Evolutionary conservation across 2,888 invertebrate species (phyloP).

Genomic region (Parasteatoda lunata): DNA sequence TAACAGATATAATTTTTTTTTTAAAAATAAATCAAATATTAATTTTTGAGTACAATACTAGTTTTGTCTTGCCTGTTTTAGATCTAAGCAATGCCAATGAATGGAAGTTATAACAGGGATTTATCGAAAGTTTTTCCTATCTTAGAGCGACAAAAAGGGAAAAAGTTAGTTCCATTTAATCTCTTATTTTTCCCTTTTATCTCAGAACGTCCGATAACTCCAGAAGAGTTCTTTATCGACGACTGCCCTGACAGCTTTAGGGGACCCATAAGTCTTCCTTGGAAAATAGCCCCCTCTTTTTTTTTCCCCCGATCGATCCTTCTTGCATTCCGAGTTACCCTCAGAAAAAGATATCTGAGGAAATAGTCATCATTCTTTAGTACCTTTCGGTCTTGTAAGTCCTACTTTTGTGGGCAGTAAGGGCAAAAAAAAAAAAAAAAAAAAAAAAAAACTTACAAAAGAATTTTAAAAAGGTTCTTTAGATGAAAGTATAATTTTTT

Average conservation of each 20-base stretch:
- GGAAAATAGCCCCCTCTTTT: slow-evolving; percentile 30
- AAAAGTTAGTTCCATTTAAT: slow-evolving; percentile 47
- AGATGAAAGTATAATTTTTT: too few species aligned
- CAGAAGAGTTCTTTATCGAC: slow-evolving; percentile 47
- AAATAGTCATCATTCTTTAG: slow-evolving; percentile 22
- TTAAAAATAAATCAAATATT: too few species aligned
- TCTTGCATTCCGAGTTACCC: slow-evolving; percentile 13
- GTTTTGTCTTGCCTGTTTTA: too few species aligned
- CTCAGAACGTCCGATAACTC: slow-evolving; percentile 31
- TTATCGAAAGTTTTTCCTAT: neutral
- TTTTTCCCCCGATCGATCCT: slow-evolving; percentile 15
- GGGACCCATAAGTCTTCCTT: slow-evolving; percentile 36
- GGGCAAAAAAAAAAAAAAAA: too few species aligned
- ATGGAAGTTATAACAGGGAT: neutral
- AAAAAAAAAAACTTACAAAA: too few species aligned
- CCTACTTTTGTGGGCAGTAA: neutral
- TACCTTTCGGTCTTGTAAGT: neutral
- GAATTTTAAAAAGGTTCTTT: too few species aligned
- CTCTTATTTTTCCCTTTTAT: slow-evolving; percentile 41
- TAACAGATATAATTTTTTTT: too few species aligned
- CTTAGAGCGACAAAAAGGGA: neutral
- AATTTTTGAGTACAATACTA: too few species aligned
- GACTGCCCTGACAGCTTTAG: slow-evolving; percentile 46
- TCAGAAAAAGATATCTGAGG: slow-evolving; percentile 8
- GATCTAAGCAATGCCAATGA: neutral